phyloP scores from a whole-genome alignment of 2,888 invertebrate species.

The Andrena haemorrhoa region DNA sequence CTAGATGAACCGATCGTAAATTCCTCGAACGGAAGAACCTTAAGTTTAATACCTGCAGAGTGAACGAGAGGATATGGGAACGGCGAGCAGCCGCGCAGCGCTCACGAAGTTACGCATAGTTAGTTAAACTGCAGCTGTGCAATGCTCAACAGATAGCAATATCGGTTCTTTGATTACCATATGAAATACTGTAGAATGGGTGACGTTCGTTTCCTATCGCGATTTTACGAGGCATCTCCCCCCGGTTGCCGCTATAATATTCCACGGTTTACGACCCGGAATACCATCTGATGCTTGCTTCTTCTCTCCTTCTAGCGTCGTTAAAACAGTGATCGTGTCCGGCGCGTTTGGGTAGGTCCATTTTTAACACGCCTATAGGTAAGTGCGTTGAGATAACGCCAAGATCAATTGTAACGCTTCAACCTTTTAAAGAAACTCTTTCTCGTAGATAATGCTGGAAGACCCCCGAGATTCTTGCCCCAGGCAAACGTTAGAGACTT shows the following conservation, averaged over 20 bases:
- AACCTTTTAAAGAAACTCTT: no score
- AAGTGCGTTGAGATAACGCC: no score
- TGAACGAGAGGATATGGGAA: not conserved
- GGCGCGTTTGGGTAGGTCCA: not conserved
- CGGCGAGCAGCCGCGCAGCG: not conserved
- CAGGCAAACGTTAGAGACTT: slow-evolving; percentile 37
- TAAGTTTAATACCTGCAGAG: not conserved
- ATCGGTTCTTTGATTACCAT: not conserved
- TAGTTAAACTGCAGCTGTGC: not conserved
- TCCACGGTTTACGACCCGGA: slow-evolving; percentile 18
- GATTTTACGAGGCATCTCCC: not conserved
- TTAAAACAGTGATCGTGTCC: not conserved
- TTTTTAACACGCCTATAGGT: not conserved
- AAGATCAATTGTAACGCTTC: no score
- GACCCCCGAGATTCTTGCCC: no score
- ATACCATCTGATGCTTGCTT: not conserved
- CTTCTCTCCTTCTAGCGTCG: not conserved
- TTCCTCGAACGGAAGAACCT: not conserved
- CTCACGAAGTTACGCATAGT: not conserved
- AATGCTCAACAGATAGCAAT: slow-evolving; percentile 35
- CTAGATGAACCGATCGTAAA: slow-evolving; percentile 29
- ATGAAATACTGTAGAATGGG: slow-evolving; percentile 16
- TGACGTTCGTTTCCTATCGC: not conserved
- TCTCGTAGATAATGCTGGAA: not conserved
- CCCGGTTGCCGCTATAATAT: slow-evolving; percentile 17